Conservation (phyloP, 2,797 vertebrate genomes). For the Microchirus variegatus region DNA sequence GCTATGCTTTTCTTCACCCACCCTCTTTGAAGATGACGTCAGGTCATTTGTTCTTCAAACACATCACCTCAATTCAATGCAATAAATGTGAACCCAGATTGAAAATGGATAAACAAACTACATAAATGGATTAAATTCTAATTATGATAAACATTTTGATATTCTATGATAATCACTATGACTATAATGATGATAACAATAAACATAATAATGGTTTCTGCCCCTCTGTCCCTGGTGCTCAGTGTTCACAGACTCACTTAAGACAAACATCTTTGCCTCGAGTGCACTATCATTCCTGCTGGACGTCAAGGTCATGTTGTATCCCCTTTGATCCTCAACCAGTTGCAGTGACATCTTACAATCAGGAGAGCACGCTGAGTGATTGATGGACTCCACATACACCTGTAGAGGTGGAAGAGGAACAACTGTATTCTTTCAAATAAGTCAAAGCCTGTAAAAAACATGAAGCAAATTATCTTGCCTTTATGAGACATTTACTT, state of each 20-base stretch:
- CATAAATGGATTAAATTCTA: too few relatives aligned
- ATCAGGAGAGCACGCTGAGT: slow-evolving; percentile 64
- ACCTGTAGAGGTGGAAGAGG: slow-evolving; percentile 61
- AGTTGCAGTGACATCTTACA: slow-evolving; percentile 68
- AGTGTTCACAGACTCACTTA: slow-evolving; percentile 73
- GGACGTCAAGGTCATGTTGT: slow-evolving; percentile 79
- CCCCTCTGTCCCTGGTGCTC: too few relatives aligned
- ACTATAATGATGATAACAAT: too few relatives aligned
- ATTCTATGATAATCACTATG: not conserved
- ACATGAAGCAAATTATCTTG: not conserved
- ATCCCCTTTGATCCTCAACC: slow-evolving; percentile 76
- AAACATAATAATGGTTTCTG: too few relatives aligned
- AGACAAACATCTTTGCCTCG: slow-evolving; percentile 78
- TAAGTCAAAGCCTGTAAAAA: not conserved
- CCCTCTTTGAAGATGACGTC: too few relatives aligned
- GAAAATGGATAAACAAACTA: too few relatives aligned
- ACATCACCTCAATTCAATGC: too few relatives aligned
- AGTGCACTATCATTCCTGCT: slow-evolving; percentile 54
- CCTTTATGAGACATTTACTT: not conserved
- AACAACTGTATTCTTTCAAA: not conserved
- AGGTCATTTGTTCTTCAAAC: too few relatives aligned
- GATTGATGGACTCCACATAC: slow-evolving; percentile 64
- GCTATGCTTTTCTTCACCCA: too few relatives aligned
- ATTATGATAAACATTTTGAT: not conserved
- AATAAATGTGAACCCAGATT: too few relatives aligned